Evolutionary conservation across 2,888 invertebrate species (phyloP).

Genomic region (Tetranychus truncatus): DNA sequence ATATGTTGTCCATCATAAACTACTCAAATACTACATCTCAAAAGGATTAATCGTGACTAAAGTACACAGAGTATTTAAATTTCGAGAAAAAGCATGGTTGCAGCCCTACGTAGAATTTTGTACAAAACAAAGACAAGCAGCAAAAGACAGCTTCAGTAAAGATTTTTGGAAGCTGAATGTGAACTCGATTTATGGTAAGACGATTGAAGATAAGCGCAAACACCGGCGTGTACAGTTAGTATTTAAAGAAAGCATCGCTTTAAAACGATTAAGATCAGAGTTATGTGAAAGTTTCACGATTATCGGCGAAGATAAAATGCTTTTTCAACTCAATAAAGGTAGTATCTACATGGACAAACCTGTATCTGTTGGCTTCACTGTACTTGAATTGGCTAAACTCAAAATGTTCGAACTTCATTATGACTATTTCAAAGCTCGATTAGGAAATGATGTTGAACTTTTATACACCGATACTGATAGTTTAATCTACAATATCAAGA

Average conservation of each 20-base stretch:
- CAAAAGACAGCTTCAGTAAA: slow-evolving; percentile 31
- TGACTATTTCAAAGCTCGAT: not conserved
- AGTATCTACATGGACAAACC: slow-evolving; percentile 22
- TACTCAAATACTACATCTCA: not conserved
- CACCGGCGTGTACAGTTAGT: slow-evolving; percentile 28
- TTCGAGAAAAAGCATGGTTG: not conserved
- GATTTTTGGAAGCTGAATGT: slow-evolving; percentile 32
- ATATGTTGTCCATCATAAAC: not conserved
- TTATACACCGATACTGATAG: not conserved
- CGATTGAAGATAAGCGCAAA: slow-evolving; percentile 30
- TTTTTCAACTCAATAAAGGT: slow-evolving; percentile 13
- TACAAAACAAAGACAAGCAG: slow-evolving; percentile 25
- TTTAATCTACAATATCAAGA: slow-evolving; percentile 1
- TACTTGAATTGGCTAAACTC: slow-evolving; percentile 28
- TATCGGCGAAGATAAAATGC: slow-evolving; percentile 7
- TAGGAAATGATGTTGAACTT: not conserved
- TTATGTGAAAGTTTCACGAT: slow-evolving; percentile 15
- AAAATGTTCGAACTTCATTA: slow-evolving; percentile 5
- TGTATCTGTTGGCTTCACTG: not conserved
- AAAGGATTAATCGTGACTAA: not conserved
- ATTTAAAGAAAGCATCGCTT: slow-evolving; percentile 6
- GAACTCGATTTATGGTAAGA: slow-evolving; percentile 31
- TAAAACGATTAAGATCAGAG: slow-evolving; percentile 17
- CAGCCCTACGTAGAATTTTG: not conserved
- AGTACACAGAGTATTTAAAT: not conserved